A percentile compares a stretch with the other conserved stretches of the same genome.
Evolutionary conservation across 2,113 vertebrate genomes (phyloP).

Genomic region (Okapia johnstoni): DNA sequence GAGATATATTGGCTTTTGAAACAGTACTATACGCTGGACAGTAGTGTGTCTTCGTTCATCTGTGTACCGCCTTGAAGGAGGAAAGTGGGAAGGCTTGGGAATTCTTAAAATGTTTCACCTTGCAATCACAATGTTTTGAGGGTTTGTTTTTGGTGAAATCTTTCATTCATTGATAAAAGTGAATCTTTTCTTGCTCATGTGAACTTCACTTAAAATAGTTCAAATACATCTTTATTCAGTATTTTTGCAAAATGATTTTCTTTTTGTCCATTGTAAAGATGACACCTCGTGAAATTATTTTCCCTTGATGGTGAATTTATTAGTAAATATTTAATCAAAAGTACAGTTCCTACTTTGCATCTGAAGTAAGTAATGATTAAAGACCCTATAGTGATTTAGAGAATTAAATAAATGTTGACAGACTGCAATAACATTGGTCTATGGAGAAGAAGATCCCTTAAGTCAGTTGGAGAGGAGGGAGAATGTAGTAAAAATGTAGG

Average conservation of each 20-base stretch:
- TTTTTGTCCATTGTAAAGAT: not conserved
- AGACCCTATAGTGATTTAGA: not conserved
- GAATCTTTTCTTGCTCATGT: not conserved
- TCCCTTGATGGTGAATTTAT: not conserved
- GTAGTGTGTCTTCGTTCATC: not conserved
- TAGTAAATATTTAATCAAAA: slow-evolving; percentile 16
- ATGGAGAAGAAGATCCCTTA: not conserved
- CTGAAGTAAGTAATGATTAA: slow-evolving; percentile 15
- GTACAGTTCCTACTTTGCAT: not conserved
- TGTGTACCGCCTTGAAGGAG: not conserved
- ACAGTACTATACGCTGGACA: not conserved
- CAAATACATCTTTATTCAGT: not conserved
- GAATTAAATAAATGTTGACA: not conserved
- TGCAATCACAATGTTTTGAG: not conserved
- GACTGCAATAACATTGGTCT: not conserved
- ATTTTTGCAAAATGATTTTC: slow-evolving; percentile 15
- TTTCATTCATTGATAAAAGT: not conserved
- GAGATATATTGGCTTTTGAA: not conserved
- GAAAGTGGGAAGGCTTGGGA: not conserved
- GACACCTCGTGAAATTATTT: not conserved
- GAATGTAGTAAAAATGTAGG: not conserved
- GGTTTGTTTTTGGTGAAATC: not conserved
- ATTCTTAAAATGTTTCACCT: not conserved
- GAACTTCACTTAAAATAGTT: not conserved
- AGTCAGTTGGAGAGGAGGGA: not conserved